Percentiles rank a stretch among this genome's conserved stretches.
phyloP scores from a whole-genome alignment of 2,888 invertebrate genomes.

The Cantharis nigra region DNA sequence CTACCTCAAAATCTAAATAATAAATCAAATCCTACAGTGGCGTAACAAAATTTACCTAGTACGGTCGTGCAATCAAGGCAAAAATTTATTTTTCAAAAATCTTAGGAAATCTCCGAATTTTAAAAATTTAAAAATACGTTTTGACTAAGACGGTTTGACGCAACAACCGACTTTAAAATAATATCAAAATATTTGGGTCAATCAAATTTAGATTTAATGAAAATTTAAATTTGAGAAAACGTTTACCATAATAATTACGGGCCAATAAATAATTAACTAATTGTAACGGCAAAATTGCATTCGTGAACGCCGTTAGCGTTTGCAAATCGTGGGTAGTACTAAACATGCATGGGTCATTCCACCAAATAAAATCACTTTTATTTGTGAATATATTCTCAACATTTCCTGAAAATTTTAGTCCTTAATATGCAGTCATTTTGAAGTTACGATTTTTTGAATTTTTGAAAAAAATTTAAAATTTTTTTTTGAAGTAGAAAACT shows the following conservation, averaged over 20 bases:
- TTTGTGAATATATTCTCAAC: no score
- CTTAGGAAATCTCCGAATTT: no score
- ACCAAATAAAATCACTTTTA: no score
- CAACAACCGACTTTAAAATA: background rate
- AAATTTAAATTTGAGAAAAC: background rate
- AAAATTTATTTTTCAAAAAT: background rate
- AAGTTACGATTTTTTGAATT: no score
- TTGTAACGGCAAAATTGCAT: background rate
- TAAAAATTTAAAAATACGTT: background rate
- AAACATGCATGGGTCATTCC: background rate
- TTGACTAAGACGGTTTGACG: background rate
- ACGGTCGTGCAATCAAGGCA: background rate
- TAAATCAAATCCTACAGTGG: background rate
- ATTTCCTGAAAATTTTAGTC: no score
- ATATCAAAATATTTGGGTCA: background rate
- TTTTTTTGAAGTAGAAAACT: no score
- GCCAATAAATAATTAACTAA: background rate
- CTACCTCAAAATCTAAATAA: slow-evolving; percentile 3
- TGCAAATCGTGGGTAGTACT: background rate
- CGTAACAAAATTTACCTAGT: background rate
- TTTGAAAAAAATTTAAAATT: no score
- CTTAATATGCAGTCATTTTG: no score
- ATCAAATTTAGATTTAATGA: background rate
- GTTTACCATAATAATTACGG: background rate
- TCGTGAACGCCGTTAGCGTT: background rate